These are phyloP conservation scores for Lycocorax pyrrhopterus DNA, from an alignment of 2,113 vertebrate species.

Conservation along the genomic window DNA sequence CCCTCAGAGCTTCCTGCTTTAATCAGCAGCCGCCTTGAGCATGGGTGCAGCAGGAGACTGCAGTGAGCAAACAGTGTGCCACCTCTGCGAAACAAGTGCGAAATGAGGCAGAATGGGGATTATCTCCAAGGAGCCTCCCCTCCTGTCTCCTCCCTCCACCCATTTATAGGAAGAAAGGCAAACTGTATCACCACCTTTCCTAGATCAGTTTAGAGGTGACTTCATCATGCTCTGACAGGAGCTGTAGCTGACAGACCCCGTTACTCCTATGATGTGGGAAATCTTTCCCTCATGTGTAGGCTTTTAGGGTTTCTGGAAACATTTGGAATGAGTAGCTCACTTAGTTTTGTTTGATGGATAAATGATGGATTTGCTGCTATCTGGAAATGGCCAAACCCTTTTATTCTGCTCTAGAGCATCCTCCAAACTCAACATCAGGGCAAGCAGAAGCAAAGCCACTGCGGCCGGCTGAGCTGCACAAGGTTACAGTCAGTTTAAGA, in stretches of 20 bases:
- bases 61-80: neutral
- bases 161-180: neutral
- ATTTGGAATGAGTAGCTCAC: neutral
- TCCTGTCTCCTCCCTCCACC: neutral
- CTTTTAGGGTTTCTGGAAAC: neutral
- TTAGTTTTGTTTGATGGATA: neutral
- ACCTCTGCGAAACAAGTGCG: neutral
- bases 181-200: neutral
- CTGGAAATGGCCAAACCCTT: neutral
- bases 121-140: neutral
- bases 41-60: neutral
- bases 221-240: neutral
- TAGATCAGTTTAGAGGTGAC: neutral
- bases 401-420: neutral
- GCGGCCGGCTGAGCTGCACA: neutral
- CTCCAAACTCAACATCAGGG: neutral
- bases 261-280: neutral
- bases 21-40: neutral
- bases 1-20: slow-evolving; percentile 12
- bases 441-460: neutral
- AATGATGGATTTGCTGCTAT: neutral
- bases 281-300: neutral
- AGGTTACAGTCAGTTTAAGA: neutral
- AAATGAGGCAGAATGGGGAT: neutral
- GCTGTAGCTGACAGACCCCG: neutral